phyloP scores from a whole-genome alignment of 2,888 invertebrate genomes.

The Agonum fuliginosum region DNA sequence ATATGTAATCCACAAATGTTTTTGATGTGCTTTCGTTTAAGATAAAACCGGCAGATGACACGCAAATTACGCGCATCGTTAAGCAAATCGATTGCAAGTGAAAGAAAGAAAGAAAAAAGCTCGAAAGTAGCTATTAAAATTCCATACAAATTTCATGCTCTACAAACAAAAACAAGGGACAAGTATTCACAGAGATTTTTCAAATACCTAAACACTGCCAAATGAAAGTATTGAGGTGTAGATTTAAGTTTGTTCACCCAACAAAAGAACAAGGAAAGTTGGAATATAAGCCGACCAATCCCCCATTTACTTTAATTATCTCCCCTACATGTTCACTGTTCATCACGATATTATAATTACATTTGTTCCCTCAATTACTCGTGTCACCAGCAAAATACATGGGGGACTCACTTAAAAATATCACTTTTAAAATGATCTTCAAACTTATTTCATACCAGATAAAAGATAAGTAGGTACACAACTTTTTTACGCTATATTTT shows the following conservation, averaged over 20 bases:
- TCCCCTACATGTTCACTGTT: conserved; percentile 62
- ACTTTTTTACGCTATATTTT: neutral
- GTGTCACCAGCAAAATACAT: conserved; percentile 67
- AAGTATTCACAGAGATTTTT: conserved; percentile 14
- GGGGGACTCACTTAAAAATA: conserved; percentile 64
- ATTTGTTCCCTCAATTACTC: conserved; percentile 70
- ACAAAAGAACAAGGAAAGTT: neutral
- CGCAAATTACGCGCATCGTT: conserved; percentile 59
- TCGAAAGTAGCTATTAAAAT: conserved; percentile 46
- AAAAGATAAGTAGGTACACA: conserved; percentile 60
- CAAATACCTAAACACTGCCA: conserved; percentile 15
- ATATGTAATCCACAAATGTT: conserved; percentile 41
- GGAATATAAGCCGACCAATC: neutral
- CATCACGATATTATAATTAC: conserved; percentile 70
- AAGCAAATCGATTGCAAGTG: conserved; percentile 54
- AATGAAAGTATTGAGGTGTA: conserved; percentile 5
- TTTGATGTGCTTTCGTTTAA: conserved; percentile 41
- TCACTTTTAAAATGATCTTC: conserved; percentile 64
- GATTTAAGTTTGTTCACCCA: neutral
- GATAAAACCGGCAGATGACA: conserved; percentile 56
- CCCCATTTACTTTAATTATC: conserved; percentile 32
- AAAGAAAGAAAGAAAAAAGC: conserved; percentile 46
- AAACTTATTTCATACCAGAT: conserved; percentile 65
- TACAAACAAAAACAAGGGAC: conserved; percentile 38
- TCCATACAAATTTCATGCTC: conserved; percentile 48